phyloP scores from a whole-genome alignment of 2,888 invertebrate species.

The Nemotelus pantherinus region DNA sequence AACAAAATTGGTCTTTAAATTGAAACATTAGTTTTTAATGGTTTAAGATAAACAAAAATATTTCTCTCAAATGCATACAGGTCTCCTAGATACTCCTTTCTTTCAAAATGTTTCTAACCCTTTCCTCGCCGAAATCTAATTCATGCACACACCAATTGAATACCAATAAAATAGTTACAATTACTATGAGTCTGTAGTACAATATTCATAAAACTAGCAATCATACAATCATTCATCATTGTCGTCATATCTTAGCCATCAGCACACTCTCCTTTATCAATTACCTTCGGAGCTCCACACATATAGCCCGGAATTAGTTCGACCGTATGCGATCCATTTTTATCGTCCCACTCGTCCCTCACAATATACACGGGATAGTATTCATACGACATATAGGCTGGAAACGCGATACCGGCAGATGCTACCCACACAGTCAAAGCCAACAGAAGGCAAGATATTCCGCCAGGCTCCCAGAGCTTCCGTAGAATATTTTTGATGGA shows the following conservation, averaged over 20 bases:
- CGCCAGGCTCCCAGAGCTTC: slow-evolving; percentile 65
- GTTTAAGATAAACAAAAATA: too few relatives aligned
- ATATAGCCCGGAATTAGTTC: slow-evolving; percentile 53
- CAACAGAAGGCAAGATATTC: slow-evolving; percentile 58
- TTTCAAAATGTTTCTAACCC: too few relatives aligned
- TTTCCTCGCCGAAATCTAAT: too few relatives aligned
- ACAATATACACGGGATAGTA: slow-evolving; percentile 56
- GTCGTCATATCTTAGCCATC: background rate
- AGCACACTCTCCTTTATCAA: slow-evolving; percentile 31
- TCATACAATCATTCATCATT: too few relatives aligned
- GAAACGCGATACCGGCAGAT: slow-evolving; percentile 64
- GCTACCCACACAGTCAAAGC: slow-evolving; percentile 62
- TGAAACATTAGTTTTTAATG: too few relatives aligned
- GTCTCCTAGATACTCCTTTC: too few relatives aligned
- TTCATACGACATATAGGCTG: slow-evolving; percentile 63
- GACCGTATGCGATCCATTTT: slow-evolving; percentile 43
- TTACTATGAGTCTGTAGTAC: too few relatives aligned
- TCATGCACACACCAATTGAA: too few relatives aligned
- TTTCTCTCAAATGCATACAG: too few relatives aligned
- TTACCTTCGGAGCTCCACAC: slow-evolving; percentile 59
- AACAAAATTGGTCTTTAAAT: too few relatives aligned
- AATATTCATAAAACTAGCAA: too few relatives aligned
- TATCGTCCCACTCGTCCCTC: slow-evolving; percentile 50
- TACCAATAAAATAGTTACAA: too few relatives aligned
- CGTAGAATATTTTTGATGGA: slow-evolving; percentile 64